Conservation (phyloP, 2,888 invertebrate genomes). For the Epinotia brunnichana region DNA sequence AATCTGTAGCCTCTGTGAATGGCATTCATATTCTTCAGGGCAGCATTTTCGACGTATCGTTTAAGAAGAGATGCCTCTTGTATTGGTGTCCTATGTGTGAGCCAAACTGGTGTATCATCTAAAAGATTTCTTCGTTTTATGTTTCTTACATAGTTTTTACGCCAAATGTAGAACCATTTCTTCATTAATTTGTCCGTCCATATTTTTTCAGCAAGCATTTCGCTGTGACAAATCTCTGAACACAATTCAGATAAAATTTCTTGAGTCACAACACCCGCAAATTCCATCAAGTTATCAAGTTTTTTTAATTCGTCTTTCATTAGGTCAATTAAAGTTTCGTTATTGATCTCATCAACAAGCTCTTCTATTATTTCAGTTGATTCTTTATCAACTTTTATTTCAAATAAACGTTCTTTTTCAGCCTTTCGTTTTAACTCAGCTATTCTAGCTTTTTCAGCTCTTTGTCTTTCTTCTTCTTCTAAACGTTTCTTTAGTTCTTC, state of each 20-base stretch:
- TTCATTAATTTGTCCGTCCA: slow-evolving; percentile 66
- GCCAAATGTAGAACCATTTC: slow-evolving; percentile 75
- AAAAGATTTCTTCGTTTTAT: slow-evolving; percentile 67
- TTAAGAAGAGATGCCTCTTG: slow-evolving; percentile 67
- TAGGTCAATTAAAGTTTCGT: slow-evolving; percentile 59
- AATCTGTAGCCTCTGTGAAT: slow-evolving; percentile 74
- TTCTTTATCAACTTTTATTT: slow-evolving; percentile 69
- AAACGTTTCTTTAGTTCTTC: slow-evolving; percentile 65
- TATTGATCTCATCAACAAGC: slow-evolving; percentile 63
- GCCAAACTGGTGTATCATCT: slow-evolving; percentile 77
- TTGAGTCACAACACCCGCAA: slow-evolving; percentile 60
- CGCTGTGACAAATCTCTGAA: slow-evolving; percentile 65
- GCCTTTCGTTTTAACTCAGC: slow-evolving; percentile 66
- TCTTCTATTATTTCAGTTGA: slow-evolving; percentile 65
- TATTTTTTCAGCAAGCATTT: slow-evolving; percentile 71
- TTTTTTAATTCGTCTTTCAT: slow-evolving; percentile 67
- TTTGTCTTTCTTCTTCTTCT: slow-evolving; percentile 67
- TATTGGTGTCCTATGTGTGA: slow-evolving; percentile 66
- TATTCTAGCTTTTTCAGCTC: slow-evolving; percentile 66
- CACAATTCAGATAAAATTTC: slow-evolving; percentile 65
- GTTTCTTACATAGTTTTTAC: slow-evolving; percentile 64
- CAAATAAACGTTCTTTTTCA: slow-evolving; percentile 66
- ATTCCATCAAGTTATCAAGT: slow-evolving; percentile 59
- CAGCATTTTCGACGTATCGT: slow-evolving; percentile 62
- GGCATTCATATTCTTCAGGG: slow-evolving; percentile 72